A percentile compares a stretch with the other conserved stretches of the same genome.
phyloP scores from a whole-genome alignment of 2,113 vertebrate species.

The Siniperca chuatsi region DNA sequence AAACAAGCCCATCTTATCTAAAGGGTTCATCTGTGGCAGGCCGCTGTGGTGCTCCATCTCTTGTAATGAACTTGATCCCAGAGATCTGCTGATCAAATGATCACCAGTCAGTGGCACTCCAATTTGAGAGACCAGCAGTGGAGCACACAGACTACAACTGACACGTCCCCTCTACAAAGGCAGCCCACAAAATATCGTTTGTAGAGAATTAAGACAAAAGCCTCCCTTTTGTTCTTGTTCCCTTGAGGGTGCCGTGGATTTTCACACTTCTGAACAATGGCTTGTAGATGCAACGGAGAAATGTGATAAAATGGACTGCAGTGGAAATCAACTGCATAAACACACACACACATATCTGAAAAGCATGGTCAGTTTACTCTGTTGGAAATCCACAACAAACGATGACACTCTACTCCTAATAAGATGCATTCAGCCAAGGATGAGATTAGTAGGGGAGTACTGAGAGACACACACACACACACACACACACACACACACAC shows the following conservation, averaged over 20 bases:
- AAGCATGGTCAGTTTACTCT: slow-evolving; percentile 32
- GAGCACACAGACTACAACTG: slow-evolving; percentile 4
- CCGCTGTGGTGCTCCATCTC: slow-evolving; percentile 49
- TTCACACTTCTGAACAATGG: slow-evolving; percentile 32
- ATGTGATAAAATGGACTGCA: slow-evolving; percentile 20
- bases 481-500: slow-evolving; percentile 7
- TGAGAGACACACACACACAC: slow-evolving; percentile 11
- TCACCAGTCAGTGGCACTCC: slow-evolving; percentile 46
- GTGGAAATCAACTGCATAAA: neutral
- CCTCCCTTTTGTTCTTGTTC: slow-evolving; percentile 28
- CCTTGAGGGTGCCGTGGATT: slow-evolving; percentile 10
- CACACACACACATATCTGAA: neutral
- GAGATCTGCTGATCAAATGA: slow-evolving; percentile 65
- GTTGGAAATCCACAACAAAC: slow-evolving; percentile 64
- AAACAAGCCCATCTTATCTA: slow-evolving; percentile 47
- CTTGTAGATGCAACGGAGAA: slow-evolving; percentile 35
- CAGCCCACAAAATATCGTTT: slow-evolving; percentile 10
- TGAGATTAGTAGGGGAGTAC: slow-evolving; percentile 30
- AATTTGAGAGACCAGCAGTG: slow-evolving; percentile 46
- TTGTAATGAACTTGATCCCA: slow-evolving; percentile 70
- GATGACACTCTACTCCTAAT: slow-evolving; percentile 47
- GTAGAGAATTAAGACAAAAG: slow-evolving; percentile 47
- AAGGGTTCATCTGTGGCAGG: slow-evolving; percentile 51
- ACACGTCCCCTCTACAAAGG: slow-evolving; percentile 7
- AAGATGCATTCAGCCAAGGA: slow-evolving; percentile 56